A percentile compares a stretch with the other conserved stretches of the same genome.
Evolutionary conservation across 2,113 vertebrate genomes (phyloP).

Genomic region (Crocuta crocuta): DNA sequence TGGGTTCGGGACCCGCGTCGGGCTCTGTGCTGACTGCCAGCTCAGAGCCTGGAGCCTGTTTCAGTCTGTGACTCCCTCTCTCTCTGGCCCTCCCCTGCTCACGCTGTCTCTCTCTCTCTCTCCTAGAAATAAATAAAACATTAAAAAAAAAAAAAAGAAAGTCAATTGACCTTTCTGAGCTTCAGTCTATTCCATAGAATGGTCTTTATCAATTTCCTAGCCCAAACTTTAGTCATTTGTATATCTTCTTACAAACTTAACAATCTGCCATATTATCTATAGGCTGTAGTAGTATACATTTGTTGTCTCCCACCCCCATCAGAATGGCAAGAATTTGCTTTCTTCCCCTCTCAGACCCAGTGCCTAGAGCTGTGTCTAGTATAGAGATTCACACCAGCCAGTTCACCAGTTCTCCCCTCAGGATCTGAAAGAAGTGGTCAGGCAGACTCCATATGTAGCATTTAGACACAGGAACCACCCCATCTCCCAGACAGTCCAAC

Average conservation of each 20-base stretch:
- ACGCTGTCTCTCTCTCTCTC: too few relatives aligned
- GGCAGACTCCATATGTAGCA: background rate
- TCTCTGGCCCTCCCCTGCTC: too few relatives aligned
- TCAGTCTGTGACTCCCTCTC: too few relatives aligned
- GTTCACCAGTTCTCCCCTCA: background rate
- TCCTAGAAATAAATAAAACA: too few relatives aligned
- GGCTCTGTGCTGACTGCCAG: too few relatives aligned
- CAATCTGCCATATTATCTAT: background rate
- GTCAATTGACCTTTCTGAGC: background rate
- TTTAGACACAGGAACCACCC: background rate
- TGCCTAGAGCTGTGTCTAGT: background rate
- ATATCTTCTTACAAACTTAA: background rate
- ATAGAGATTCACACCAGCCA: background rate
- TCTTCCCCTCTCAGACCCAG: background rate
- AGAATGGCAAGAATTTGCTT: background rate
- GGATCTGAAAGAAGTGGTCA: background rate
- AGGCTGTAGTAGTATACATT: background rate
- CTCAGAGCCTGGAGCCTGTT: too few relatives aligned
- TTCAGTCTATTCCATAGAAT: background rate
- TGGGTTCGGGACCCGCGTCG: too few relatives aligned
- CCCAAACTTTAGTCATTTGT: background rate
- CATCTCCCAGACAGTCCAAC: background rate
- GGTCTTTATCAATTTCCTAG: background rate
- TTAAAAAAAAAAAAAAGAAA: background rate
- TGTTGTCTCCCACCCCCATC: background rate